Base-by-base conservation (phyloP, 1,140 invertebrate species). In the Bombus confusus region DNA sequence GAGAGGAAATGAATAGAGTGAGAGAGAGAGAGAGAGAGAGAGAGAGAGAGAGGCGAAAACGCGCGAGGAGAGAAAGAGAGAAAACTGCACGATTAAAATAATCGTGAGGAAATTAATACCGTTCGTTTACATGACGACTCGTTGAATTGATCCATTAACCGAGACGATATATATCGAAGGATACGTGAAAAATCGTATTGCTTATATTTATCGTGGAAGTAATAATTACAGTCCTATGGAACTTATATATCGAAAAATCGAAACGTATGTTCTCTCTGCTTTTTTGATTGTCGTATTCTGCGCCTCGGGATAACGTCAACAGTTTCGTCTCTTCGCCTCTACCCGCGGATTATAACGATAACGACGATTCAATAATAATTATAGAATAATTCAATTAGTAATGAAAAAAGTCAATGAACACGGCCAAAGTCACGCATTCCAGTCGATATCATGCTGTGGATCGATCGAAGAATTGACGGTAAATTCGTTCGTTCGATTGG, bases 361-460 rank as follows among this genome's bases (percentile, higher is more conserved):
- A 66, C 37, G 43, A 41, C 39, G 66, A 69, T 41, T 6, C 4
- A 59, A 71, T 34, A 43, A 62, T 66, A 64, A 73, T 74, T 75
- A 62, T n/a, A 79, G 77, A 83, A 78, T 31, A 71, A 83, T 25
- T 47, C 59, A 43, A 66, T 68, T 37, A 81, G 66, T 71, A 80
- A 84, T 80, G 59, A 76, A 84, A 89, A 69, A 79, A 74, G 73
- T 91, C 92, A 89, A 93, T 94, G 94, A 95, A 95, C 94, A 92
- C 93, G 92, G 90, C 89, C 91, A 92, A 91, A 93, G 79, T 94
- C 92, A 92, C 89, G 86, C 92, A 92, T 92, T 92, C 91, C 82
- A 89, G 90, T 92, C 88, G 85, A 91, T 87, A 87, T 78, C 88
- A 86, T 83, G 76, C 76, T 86, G 31, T 47, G 41, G 69, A 73